Conservation (phyloP, 2,113 vertebrate species). For the Oryzias javanicus region DNA sequence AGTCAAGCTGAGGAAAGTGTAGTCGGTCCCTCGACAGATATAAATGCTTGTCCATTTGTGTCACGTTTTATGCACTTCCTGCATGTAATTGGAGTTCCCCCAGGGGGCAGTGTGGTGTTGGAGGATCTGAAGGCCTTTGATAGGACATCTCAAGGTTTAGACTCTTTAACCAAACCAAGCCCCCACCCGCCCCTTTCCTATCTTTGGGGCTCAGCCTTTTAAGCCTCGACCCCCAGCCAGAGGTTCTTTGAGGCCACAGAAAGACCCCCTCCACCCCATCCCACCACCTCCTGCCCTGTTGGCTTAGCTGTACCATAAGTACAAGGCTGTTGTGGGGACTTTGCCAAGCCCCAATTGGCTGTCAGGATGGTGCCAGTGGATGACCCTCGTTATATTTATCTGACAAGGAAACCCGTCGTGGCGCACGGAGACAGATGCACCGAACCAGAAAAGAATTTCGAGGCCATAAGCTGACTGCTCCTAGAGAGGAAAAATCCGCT, state of each 20-base stretch:
- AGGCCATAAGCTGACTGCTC: constrained; percentile 31
- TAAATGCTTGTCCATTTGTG: constrained; percentile 47
- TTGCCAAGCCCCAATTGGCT: constrained; percentile 58
- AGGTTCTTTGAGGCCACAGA: constrained; percentile 71
- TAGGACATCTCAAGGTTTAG: constrained; percentile 48
- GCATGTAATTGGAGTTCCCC: constrained; percentile 30
- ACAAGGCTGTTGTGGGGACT: constrained; percentile 70
- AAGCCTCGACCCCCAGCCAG: constrained; percentile 62
- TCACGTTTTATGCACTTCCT: constrained; percentile 33
- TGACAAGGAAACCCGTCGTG: constrained; percentile 71
- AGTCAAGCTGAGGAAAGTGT: constrained; percentile 51
- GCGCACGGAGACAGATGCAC: constrained; percentile 57
- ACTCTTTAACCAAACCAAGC: constrained; percentile 54
- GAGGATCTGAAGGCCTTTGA: constrained; percentile 17
- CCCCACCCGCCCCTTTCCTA: constrained; percentile 17
- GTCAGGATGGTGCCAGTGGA: constrained; percentile 60
- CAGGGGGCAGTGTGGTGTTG: constrained; percentile 44
- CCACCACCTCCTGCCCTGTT: constrained; percentile 19
- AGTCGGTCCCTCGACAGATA: constrained; percentile 23
- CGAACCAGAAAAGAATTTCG: constrained; percentile 62
- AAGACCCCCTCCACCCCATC: constrained; percentile 29
- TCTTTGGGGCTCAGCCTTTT: constrained; percentile 62
- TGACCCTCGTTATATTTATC: constrained; percentile 79
- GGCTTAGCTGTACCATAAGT: constrained; percentile 67
- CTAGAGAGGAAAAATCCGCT: constrained; percentile 40